Evolutionary conservation across 2,888 invertebrate genomes (phyloP).

Genomic region (Patella caerulea): DNA sequence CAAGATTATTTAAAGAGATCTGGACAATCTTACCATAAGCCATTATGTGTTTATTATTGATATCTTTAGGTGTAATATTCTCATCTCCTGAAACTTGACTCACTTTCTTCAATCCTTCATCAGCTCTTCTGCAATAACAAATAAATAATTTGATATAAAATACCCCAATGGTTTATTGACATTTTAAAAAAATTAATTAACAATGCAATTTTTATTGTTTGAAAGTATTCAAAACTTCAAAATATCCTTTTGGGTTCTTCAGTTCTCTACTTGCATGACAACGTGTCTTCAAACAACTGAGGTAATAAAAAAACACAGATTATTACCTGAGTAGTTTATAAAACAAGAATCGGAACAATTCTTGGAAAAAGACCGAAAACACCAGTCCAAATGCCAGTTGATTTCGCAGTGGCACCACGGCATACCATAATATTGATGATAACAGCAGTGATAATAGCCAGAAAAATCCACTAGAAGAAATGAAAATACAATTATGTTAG

Average conservation of each 20-base stretch:
- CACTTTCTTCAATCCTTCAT: slow-evolving; percentile 91
- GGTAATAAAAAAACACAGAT: background rate
- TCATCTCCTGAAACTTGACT: slow-evolving; percentile 73
- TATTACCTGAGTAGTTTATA: slow-evolving; percentile 74
- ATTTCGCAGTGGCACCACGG: slow-evolving; percentile 83
- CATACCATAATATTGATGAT: slow-evolving; percentile 92
- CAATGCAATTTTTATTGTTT: no score
- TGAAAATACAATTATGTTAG: no score
- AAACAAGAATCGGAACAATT: slow-evolving; percentile 79
- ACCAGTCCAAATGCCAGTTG: slow-evolving; percentile 88
- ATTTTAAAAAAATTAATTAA: no score
- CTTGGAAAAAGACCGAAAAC: slow-evolving; percentile 93
- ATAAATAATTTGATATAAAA: no score
- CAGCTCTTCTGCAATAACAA: slow-evolving; percentile 79
- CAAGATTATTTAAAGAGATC: no score
- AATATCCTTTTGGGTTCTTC: no score
- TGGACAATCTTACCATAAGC: slow-evolving; percentile 79
- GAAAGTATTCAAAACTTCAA: no score
- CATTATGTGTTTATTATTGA: slow-evolving; percentile 91
- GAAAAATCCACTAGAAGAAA: slow-evolving; percentile 77
- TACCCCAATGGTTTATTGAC: no score
- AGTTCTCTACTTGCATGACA: no score
- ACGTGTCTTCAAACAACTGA: background rate
- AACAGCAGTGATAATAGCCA: slow-evolving; percentile 92
- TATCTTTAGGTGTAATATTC: slow-evolving; percentile 78